A percentile compares a stretch with the other conserved stretches of the same genome.
Conservation (phyloP, 2,797 vertebrate genomes). For the Microctenopoma steveboyesi region DNA sequence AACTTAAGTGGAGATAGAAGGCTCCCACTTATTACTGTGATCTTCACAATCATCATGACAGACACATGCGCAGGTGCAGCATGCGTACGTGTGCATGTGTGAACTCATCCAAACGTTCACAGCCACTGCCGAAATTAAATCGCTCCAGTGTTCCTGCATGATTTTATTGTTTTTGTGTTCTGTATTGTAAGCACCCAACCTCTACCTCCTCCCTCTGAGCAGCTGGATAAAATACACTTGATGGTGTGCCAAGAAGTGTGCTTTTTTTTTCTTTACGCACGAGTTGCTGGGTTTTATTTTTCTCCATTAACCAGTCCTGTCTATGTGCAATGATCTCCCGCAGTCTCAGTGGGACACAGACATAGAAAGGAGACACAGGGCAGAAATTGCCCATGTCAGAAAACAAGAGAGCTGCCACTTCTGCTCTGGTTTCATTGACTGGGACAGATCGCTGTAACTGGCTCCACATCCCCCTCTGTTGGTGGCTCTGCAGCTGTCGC, state of each 20-base stretch:
- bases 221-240: slow-evolving; percentile 74
- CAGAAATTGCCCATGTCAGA: slow-evolving; percentile 58
- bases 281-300: slow-evolving; percentile 64
- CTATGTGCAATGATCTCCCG: slow-evolving; percentile 59
- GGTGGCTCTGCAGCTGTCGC: slow-evolving; percentile 28
- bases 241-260: slow-evolving; percentile 62
- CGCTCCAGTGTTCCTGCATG: slow-evolving; percentile 47
- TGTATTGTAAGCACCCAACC: slow-evolving; percentile 61
- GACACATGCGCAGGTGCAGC: slow-evolving; percentile 48
- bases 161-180: slow-evolving; percentile 70
- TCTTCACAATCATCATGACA: slow-evolving; percentile 12
- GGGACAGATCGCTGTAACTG: slow-evolving; percentile 1
- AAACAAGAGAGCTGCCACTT: slow-evolving; percentile 65
- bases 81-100: slow-evolving; percentile 9
- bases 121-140: slow-evolving; percentile 56
- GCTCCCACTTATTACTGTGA: slow-evolving; percentile 11
- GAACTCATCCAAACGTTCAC: slow-evolving; percentile 28
- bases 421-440: slow-evolving; percentile 51
- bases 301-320: slow-evolving; percentile 62
- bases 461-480: slow-evolving; percentile 54
- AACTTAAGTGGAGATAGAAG: slow-evolving; percentile 35
- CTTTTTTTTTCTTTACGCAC: slow-evolving; percentile 36
- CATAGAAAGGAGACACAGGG: slow-evolving; percentile 53
- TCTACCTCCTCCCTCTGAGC: slow-evolving; percentile 60
- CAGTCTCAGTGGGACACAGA: slow-evolving; percentile 59